Evolutionary conservation across 2,797 vertebrate species (phyloP).

Genomic region (Sebastes melanostomus): DNA sequence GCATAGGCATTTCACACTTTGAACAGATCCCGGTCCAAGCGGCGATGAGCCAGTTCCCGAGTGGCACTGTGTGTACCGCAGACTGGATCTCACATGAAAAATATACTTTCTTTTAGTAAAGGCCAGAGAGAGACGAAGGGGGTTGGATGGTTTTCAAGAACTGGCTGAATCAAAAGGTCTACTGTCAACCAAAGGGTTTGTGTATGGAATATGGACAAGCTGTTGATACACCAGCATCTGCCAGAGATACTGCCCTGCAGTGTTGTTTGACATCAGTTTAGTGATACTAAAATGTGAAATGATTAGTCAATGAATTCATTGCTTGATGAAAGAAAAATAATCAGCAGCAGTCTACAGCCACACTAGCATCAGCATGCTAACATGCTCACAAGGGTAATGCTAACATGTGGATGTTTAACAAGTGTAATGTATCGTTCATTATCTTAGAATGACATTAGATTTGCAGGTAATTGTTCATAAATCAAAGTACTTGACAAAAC

Average conservation of each 20-base stretch:
- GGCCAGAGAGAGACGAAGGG: constrained; percentile 40
- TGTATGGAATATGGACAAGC: constrained; percentile 31
- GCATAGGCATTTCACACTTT: constrained; percentile 66
- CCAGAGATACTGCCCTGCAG: background rate
- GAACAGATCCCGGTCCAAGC: constrained; percentile 56
- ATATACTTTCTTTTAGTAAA: constrained; percentile 22
- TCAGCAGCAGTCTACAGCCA: background rate
- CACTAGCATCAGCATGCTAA: background rate
- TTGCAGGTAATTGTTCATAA: background rate
- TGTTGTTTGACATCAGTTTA: background rate
- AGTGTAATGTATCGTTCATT: background rate
- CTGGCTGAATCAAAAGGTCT: constrained; percentile 25
- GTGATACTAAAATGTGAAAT: background rate
- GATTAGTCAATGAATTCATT: background rate
- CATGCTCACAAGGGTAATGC: background rate
- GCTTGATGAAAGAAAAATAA: background rate
- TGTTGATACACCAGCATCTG: constrained; percentile 49
- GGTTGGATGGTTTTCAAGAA: constrained; percentile 33
- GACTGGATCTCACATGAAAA: constrained; percentile 22
- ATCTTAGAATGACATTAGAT: background rate
- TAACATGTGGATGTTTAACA: background rate
- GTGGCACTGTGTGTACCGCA: constrained; percentile 31
- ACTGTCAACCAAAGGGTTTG: constrained; percentile 28
- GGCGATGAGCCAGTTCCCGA: constrained; percentile 52
- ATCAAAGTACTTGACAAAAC: background rate